Percentiles rank a stretch among this genome's conserved stretches.
Conservation (phyloP, 1,140 invertebrate genomes). For the Callitettix versicolor region DNA sequence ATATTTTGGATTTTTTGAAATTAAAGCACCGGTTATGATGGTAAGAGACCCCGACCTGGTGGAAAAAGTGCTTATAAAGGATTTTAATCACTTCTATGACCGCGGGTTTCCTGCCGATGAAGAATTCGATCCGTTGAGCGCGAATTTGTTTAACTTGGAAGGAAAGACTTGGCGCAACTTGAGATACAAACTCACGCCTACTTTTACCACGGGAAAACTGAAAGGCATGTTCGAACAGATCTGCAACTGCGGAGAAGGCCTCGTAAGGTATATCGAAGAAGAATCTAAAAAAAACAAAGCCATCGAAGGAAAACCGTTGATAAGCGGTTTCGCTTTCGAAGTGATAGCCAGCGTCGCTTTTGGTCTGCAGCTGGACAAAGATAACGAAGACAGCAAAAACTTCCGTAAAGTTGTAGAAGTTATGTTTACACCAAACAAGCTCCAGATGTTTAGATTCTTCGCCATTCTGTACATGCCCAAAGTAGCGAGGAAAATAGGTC, state of each 20-base stretch:
- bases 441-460: constrained; percentile 8
- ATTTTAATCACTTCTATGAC: constrained; percentile 40
- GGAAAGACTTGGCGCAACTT: constrained; percentile 41
- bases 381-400: constrained; percentile 39
- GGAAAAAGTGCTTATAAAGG: constrained; percentile 38
- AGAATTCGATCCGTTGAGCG: constrained; percentile 22
- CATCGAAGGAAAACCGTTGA: constrained; percentile 43
- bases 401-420: constrained; percentile 33
- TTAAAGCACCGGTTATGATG: constrained; percentile 36
- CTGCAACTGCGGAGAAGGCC: constrained; percentile 31
- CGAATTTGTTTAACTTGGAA: constrained; percentile 24
- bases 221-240: too few species aligned
- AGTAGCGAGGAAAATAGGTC: not conserved
- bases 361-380: constrained; percentile 46
- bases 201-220: too few species aligned
- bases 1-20: constrained; percentile 36
- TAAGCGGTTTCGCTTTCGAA: constrained; percentile 49
- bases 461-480: not conserved
- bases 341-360: constrained; percentile 50
- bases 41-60: constrained; percentile 40
- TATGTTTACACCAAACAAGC: constrained; percentile 18
- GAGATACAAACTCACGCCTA: too few species aligned
- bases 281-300: constrained; percentile 18
- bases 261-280: constrained; percentile 30
- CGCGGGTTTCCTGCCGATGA: constrained; percentile 30